Evolutionary conservation across 1,140 invertebrate genomes (phyloP), one percentile per base, ranked within the genome.

Genomic region (Drosophila melanogaster): DNA sequence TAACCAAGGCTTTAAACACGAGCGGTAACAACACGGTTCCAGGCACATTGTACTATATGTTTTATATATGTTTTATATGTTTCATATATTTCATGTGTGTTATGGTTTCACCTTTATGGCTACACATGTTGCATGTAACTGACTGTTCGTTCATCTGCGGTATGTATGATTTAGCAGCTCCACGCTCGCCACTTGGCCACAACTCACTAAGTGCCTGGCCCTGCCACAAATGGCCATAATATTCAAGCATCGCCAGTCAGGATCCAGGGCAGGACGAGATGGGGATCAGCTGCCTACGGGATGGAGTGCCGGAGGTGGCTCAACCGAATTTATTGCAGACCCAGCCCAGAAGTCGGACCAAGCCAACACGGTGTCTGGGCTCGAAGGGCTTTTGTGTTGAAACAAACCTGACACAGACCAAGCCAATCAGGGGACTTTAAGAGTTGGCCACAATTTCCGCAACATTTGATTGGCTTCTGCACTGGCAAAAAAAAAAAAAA

Each of bases 381-480:
- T 76, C 64, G 60, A 54, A 78, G 67, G 65, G 65, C 65, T 38
- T 70, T 70, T 70, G 66, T 70, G 64, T 70, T 70, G 66, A 70
- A 70, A 70, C 64, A 70, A 71, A 70, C 67, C 64, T 74, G 56
- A 41, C 57, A 81, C 81, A 80, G 76, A 72, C 71, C 80, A 66
- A 71, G 60, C 83, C 81, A 86, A 83, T 89, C 81, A 86, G 57
- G 49, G 64, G 77, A 64, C 81, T 83, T 83, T 73, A 89, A 84
- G 72, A 89, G 70, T 67, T 62, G 60, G 60, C 81, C 81, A 83
- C 84, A 86, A 89, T 89, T 86, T 86, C 84, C 81, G 81, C 84
- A 75, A 62, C 66, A 72, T 79, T 89, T 87, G 75, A 77, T 83
- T 87, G 79, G 50, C 70, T 67, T 40, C 41, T 44, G 54, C 59